These are phyloP conservation scores for Bembecia ichneumoniformis DNA, from an alignment of 2,888 invertebrate species.

Conservation along the genomic window DNA sequence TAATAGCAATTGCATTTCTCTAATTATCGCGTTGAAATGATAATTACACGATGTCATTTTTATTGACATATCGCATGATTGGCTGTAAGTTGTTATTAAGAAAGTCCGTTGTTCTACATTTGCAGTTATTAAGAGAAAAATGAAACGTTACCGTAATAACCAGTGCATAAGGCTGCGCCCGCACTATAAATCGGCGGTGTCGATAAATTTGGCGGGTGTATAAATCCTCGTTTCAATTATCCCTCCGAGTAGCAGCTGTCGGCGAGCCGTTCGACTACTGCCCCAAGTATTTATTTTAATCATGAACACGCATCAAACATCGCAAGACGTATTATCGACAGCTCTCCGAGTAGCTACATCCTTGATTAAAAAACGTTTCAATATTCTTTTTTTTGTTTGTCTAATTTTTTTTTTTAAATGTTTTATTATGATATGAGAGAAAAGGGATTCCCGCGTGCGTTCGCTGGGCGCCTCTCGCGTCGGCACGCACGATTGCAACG, in stretches of 20 bases:
- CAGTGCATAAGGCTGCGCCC: slow-evolving; percentile 24
- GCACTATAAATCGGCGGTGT: slow-evolving; percentile 53
- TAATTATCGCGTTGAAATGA: slow-evolving; percentile 25
- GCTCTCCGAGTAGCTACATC: slow-evolving; percentile 33
- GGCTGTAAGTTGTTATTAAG: slow-evolving; percentile 15
- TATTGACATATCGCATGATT: slow-evolving; percentile 20
- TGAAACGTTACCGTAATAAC: slow-evolving; percentile 27
- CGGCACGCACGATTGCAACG: slow-evolving; percentile 37
- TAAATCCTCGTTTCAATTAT: slow-evolving; percentile 71
- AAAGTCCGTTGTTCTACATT: slow-evolving; percentile 7
- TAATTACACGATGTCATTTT: slow-evolving; percentile 28
- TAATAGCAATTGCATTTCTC: slow-evolving; percentile 27
- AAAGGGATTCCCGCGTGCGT: slow-evolving; percentile 1
- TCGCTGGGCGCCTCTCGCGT: slow-evolving; percentile 31
- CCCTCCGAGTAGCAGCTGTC: slow-evolving; percentile 61
- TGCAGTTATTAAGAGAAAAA: slow-evolving; percentile 17
- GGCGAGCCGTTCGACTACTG: slow-evolving; percentile 40
- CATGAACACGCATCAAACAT: slow-evolving; percentile 46
- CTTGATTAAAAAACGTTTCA: slow-evolving; percentile 22
- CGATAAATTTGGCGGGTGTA: slow-evolving; percentile 67
- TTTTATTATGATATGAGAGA: too few species aligned
- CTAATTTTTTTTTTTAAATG: neutral
- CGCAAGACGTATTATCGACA: slow-evolving; percentile 41
- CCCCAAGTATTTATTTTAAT: slow-evolving; percentile 65
- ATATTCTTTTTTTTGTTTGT: neutral